phyloP scores from a whole-genome alignment of 2,797 vertebrate species.

The Cossypha dichroa region DNA sequence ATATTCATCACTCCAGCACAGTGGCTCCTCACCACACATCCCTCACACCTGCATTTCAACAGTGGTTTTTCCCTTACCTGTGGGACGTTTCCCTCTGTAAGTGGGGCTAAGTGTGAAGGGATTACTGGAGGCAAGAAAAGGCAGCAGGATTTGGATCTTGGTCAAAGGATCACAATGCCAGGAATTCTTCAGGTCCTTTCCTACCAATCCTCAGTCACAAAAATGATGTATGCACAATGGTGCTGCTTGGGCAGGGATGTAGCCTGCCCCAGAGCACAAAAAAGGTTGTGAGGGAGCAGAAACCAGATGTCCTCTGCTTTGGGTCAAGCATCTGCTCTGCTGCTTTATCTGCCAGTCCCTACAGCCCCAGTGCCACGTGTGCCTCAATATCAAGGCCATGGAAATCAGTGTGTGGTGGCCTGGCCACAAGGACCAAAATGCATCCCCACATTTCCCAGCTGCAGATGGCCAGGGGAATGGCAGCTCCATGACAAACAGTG shows the following conservation, averaged over 20 bases:
- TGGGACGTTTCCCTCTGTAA: not conserved
- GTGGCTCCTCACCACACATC: not conserved
- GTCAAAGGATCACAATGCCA: not conserved
- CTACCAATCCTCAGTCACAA: not conserved
- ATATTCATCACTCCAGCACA: constrained; percentile 58
- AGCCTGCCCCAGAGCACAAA: not conserved
- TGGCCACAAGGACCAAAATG: fast-evolving
- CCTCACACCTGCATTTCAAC: not conserved
- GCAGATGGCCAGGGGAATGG: not conserved
- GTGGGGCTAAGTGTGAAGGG: not conserved
- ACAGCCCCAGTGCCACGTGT: fast-evolving
- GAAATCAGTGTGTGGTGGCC: not conserved
- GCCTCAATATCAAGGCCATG: fast-evolving
- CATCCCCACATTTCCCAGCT: fast-evolving
- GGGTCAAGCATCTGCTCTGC: not conserved
- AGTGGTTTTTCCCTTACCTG: not conserved
- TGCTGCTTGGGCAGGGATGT: fast-evolving
- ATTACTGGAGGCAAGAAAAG: not conserved
- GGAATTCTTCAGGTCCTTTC: not conserved
- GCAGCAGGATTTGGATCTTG: not conserved
- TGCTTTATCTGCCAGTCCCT: not conserved
- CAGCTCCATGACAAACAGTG: not conserved
- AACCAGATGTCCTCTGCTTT: fast-evolving
- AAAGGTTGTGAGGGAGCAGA: not conserved
- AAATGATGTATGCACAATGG: not conserved